These are phyloP conservation scores for Musca domestica DNA, from an alignment of 1,140 invertebrate genomes.

Conservation along the genomic window DNA sequence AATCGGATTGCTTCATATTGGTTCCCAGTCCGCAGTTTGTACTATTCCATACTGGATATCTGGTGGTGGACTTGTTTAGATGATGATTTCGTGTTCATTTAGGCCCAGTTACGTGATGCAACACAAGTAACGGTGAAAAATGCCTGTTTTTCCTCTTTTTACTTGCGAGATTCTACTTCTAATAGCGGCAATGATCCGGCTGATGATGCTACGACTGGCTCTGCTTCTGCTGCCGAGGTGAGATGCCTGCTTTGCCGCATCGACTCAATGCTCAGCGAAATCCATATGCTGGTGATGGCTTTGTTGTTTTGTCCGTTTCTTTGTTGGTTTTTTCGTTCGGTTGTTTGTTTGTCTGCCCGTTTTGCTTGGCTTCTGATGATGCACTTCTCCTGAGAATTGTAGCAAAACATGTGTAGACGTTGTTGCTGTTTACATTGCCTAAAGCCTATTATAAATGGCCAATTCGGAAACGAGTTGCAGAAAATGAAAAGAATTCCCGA, in stretches of 20 bases:
- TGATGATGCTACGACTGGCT: background rate
- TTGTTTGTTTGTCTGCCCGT: background rate
- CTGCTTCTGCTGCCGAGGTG: too few species aligned
- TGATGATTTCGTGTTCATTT: conserved; percentile 17
- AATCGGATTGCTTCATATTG: too few species aligned
- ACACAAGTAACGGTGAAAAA: conserved; percentile 11
- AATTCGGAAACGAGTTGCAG: conserved; percentile 2
- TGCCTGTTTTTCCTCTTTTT: conserved; percentile 1
- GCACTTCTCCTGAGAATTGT: conserved; percentile 14
- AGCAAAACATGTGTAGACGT: background rate
- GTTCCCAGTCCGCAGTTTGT: too few species aligned
- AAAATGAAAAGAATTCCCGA: background rate
- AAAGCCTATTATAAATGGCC: background rate
- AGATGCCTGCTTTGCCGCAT: too few species aligned
- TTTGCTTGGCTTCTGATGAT: background rate
- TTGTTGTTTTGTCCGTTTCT: background rate
- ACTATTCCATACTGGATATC: too few species aligned
- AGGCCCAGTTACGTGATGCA: conserved; percentile 16
- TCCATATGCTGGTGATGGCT: too few species aligned
- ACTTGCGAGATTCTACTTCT: conserved; percentile 3
- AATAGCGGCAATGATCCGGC: background rate
- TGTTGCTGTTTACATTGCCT: background rate
- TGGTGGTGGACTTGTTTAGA: too few species aligned
- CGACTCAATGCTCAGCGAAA: too few species aligned
- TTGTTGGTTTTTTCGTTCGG: background rate